phyloP scores from a whole-genome alignment of 1,140 invertebrate species.

The Temnothorax curvispinosus region DNA sequence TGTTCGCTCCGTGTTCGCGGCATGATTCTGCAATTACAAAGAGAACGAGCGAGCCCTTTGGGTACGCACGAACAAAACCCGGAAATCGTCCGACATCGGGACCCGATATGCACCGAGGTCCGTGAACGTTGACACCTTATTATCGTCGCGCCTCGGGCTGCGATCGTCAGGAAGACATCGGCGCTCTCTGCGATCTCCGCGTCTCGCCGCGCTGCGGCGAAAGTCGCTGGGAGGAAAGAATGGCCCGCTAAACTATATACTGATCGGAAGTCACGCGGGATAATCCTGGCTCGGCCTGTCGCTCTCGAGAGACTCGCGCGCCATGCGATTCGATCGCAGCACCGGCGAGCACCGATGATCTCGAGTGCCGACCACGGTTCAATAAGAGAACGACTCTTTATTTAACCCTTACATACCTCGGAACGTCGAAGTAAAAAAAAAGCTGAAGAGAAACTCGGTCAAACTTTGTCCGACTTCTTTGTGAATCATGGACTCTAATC shows the following conservation, averaged over 20 bases:
- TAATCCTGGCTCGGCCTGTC: constrained; percentile 60
- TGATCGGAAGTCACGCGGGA: constrained; percentile 77
- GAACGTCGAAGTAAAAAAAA: constrained; percentile 35
- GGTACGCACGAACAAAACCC: constrained; percentile 74
- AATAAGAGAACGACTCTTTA: constrained; percentile 68
- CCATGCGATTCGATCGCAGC: constrained; percentile 62
- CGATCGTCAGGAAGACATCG: constrained; percentile 68
- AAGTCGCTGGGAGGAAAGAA: constrained; percentile 69
- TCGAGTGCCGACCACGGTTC: constrained; percentile 53
- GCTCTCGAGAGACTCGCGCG: constrained; percentile 41
- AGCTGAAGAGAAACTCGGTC: constrained; percentile 44
- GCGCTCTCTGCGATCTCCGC: constrained; percentile 22
- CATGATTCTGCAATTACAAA: constrained; percentile 53
- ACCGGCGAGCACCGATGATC: constrained; percentile 40
- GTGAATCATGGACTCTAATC: neutral
- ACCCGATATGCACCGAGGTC: constrained; percentile 20
- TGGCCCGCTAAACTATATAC: constrained; percentile 70
- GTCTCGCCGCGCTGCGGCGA: constrained; percentile 31
- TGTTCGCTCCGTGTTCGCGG: neutral
- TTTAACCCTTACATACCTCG: constrained; percentile 32
- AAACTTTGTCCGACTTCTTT: neutral
- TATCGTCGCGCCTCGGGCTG: constrained; percentile 66
- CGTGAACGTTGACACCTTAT: constrained; percentile 77
- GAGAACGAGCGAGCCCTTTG: constrained; percentile 39
- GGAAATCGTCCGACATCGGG: constrained; percentile 66